Evolutionary conservation across 2,113 vertebrate species (phyloP), one percentile per base, ranked within the genome.

Genomic region (Albula goreensis): DNA sequence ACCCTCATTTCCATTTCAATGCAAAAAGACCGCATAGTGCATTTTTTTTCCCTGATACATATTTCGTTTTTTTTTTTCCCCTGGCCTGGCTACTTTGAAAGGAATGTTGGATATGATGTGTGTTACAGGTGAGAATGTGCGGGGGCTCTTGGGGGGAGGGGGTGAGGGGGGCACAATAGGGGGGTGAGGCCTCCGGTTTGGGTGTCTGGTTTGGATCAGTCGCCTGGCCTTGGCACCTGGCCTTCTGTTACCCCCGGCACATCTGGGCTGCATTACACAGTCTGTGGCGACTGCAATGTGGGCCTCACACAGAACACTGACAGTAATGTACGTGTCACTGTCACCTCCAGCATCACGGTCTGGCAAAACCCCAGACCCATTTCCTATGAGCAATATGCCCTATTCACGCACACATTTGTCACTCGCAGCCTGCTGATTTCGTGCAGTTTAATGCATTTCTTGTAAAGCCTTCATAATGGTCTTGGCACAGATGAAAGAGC

Each of bases 201-300:
- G 12, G 93, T 89, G 87, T 89, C 92, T 94, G 91, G 83, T 91
- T 92, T 94, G 82, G 87, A 82, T 94, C 91, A 91, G 89, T 86
- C 88, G 88, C 85, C 88, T 85, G 81, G 90, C 85, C 80, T 60
- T 89, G 89, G 89, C 87, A 89, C 86, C 85, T 88, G 86, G 50
- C 56, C 81, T 85, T 93, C 12, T 15, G 56, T 56, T 91, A 87
- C 88, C 89, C 91, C 88, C 84, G 78, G 80, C 85, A 91, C 94
- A 95, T 93, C 88, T 93, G 93, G 86, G 92, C 96, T 92, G 91
- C 87, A 90, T 95, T 94, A 94, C 91, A 93, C 31, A 86, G 88
- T 91, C 78, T 81, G 87, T 91, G 93, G 91, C 87, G 92, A 11
- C 77, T 77, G 86, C 92, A 93, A 94, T 89, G 83, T 94, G 94